phyloP scores from a whole-genome alignment of 2,113 vertebrate species.

The Hoplias malabaricus region DNA sequence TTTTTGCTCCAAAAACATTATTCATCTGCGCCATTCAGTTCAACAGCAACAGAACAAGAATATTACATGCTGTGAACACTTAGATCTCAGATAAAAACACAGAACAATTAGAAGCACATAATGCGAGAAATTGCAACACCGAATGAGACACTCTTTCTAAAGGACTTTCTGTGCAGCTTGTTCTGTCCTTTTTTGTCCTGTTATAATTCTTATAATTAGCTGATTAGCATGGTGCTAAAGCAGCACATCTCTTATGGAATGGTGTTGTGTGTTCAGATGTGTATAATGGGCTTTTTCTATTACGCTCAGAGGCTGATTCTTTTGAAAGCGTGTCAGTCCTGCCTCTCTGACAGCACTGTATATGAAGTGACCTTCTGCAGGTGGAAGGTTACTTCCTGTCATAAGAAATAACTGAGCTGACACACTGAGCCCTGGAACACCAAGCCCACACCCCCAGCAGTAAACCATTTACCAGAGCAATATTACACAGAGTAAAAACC shows the following conservation, averaged over 20 bases:
- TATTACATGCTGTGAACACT: conserved; percentile 2
- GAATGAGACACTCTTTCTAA: not conserved
- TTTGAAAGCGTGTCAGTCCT: conserved; percentile 12
- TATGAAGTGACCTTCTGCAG: conserved; percentile 15
- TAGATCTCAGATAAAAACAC: not conserved
- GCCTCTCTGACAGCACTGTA: conserved; percentile 4
- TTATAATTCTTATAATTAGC: not conserved
- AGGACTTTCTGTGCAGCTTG: not conserved
- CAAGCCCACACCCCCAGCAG: not conserved
- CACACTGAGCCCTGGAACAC: not conserved
- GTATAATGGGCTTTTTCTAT: conserved; percentile 9
- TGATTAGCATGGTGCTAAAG: not conserved
- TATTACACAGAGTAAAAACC: not conserved
- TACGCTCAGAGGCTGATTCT: conserved; percentile 19
- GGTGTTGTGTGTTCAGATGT: conserved; percentile 8
- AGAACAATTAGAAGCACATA: not conserved
- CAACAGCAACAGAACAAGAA: not conserved
- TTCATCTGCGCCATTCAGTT: not conserved
- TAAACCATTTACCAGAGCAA: not conserved
- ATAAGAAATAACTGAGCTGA: conserved; percentile 21
- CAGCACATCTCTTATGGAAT: not conserved
- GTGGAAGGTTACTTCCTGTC: conserved; percentile 20
- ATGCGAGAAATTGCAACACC: not conserved
- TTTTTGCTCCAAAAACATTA: not conserved
- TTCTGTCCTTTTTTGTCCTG: not conserved